Evolutionary conservation across 2,797 vertebrate genomes (phyloP), one percentile per base, ranked within the genome.

Genomic region (Accipiter badius): DNA sequence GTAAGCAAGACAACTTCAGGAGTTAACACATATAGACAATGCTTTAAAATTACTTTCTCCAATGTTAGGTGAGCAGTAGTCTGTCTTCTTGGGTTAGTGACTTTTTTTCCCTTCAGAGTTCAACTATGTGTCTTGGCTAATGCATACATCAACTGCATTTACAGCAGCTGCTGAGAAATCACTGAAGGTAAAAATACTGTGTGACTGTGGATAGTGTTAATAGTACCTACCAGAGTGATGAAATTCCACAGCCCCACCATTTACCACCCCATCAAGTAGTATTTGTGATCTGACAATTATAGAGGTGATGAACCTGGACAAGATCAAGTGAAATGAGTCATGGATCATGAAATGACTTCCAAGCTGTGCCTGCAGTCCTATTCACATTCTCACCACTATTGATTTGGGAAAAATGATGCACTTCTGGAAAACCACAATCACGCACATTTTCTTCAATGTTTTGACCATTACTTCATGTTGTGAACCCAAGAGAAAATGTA

Each of bases 151-250:
- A 71, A 10, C 3, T 15, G 10, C 14, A 46, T 40, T 90, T 67
- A 54, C 35, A 52, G 31, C 39, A 67, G 67, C 21, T 37, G 11
- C 57, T 29, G 52, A 63, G 65, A 83, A 71, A 76, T 17, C 73
- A 50, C 10, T 0, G 16, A 66, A 40, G 44, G 52, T 52, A 67
- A 70, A 79, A 81, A 26, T 5, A 67, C 12, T 2, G 7, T 40
- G 21, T 19, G 28, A 58, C 52, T 37, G 31, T 3, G 40, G 44
- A 55, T 14, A 42, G 24, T 2, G n/a, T 24, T 11, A 19, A 46
- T 2, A 44, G 40, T 49, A 88, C 0, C 0, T 33, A 58, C 15
- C 6, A 0, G 21, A 59, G 33, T 7, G 54, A 81, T 1, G 14
- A 62, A 54, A 37, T n/a, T 86, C 21, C 44, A 74, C 20, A 59